Evolutionary conservation across 2,888 invertebrate genomes (phyloP).

Genomic region (Cephus pygmeus): DNA sequence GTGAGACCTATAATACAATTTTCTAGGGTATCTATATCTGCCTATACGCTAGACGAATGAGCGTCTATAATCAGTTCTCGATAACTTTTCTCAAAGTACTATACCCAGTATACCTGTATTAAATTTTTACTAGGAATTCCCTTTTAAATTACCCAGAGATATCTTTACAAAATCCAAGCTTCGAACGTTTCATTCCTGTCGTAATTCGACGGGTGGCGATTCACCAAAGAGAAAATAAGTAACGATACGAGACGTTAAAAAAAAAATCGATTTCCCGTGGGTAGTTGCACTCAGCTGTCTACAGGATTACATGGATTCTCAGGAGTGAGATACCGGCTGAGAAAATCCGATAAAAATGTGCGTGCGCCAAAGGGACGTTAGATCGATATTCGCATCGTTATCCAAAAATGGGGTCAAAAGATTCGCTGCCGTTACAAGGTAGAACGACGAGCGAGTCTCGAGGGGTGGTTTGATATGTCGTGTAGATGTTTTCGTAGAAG

Average conservation of each 20-base stretch:
- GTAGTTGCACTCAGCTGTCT: neutral
- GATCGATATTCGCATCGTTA: slow-evolving; percentile 33
- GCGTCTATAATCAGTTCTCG: neutral
- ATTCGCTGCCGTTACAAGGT: slow-evolving; percentile 23
- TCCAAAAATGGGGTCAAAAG: slow-evolving; percentile 23
- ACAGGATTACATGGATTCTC: neutral
- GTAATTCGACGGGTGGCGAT: slow-evolving; percentile 28
- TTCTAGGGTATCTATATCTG: neutral
- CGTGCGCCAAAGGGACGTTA: neutral
- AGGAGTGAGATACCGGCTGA: neutral
- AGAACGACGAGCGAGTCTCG: slow-evolving; percentile 13
- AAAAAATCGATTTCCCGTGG: neutral
- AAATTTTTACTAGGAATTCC: neutral
- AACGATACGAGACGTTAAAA: neutral
- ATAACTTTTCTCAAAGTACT: neutral
- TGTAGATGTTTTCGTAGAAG: neutral
- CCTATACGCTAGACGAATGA: neutral
- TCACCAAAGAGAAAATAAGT: neutral
- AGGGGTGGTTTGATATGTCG: slow-evolving; percentile 1
- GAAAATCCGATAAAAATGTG: neutral
- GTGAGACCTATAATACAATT: neutral
- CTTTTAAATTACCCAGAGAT: slow-evolving; percentile 27
- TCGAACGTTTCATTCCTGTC: neutral
- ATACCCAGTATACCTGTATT: neutral
- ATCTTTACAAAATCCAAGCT: slow-evolving; percentile 36